These are phyloP conservation scores for Macropus fuliginosus DNA, from an alignment of 2,797 vertebrate genomes.

Conservation along the genomic window DNA sequence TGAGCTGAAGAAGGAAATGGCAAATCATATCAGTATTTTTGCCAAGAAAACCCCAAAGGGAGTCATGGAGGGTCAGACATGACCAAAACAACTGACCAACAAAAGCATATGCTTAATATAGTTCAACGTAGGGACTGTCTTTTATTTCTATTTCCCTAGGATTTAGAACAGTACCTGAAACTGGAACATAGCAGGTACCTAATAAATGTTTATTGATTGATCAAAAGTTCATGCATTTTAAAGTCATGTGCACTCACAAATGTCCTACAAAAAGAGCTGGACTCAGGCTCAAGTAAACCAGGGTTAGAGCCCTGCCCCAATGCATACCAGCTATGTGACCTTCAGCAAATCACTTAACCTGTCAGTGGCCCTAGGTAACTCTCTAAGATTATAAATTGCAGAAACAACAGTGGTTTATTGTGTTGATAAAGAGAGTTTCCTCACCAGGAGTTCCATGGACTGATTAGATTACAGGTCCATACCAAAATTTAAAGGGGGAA, in stretches of 20 bases:
- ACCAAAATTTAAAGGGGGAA: neutral
- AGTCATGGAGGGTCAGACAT: neutral
- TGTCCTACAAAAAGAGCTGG: neutral
- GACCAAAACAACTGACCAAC: neutral
- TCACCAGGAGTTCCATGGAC: neutral
- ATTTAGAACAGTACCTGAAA: neutral
- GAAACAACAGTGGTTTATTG: neutral
- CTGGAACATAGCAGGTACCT: neutral
- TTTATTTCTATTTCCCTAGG: neutral
- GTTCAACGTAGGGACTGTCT: neutral
- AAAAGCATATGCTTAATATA: neutral
- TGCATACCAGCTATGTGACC: neutral
- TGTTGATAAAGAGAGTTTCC: neutral
- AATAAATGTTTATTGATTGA: slow-evolving; percentile 24
- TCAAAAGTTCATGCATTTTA: slow-evolving; percentile 79
- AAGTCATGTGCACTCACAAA: slow-evolving; percentile 73
- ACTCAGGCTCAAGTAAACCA: neutral
- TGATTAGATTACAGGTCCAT: neutral
- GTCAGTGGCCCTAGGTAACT: neutral
- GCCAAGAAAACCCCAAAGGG: neutral
- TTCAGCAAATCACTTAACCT: neutral
- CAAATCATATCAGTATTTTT: neutral
- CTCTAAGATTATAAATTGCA: neutral
- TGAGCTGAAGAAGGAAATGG: neutral
- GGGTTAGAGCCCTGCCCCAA: neutral